phyloP scores from a whole-genome alignment of 92 coral and sea anemone genomes.

The Pocillopora grandis region DNA sequence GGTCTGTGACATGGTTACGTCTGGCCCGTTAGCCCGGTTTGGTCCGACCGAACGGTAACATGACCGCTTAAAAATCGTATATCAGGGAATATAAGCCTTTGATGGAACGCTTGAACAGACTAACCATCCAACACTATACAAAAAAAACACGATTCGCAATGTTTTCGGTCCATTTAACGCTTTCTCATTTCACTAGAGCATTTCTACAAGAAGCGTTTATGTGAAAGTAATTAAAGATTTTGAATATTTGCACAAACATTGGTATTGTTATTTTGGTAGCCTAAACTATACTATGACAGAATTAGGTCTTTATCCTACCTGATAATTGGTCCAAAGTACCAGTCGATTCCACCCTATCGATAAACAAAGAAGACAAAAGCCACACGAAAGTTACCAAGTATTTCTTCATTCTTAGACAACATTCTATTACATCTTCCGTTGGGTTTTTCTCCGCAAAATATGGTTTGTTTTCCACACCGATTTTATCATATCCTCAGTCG shows the following conservation, averaged over 20 bases:
- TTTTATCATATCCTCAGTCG: not conserved
- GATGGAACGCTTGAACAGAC: too few relatives aligned
- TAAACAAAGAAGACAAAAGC: conserved; percentile 22
- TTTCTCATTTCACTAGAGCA: too few relatives aligned
- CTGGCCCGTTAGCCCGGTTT: too few relatives aligned
- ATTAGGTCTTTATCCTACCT: conserved; percentile 29
- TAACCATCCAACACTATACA: too few relatives aligned
- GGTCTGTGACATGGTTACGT: too few relatives aligned
- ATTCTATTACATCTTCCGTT: conserved; percentile 30
- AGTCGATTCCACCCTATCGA: conserved; percentile 23
- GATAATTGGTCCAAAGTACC: conserved; percentile 49
- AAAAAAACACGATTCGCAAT: too few relatives aligned
- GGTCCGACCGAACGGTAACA: too few relatives aligned
- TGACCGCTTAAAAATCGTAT: too few relatives aligned
- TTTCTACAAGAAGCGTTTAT: too few relatives aligned
- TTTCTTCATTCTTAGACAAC: conserved; percentile 27
- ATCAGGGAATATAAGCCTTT: too few relatives aligned
- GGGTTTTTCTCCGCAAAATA: not conserved
- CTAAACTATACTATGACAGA: not conserved
- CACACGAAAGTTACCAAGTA: conserved; percentile 2
- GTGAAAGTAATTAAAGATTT: too few relatives aligned
- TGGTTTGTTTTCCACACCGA: not conserved
- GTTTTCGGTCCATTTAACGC: too few relatives aligned
- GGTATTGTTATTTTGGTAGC: not conserved
- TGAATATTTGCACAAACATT: not conserved